Base-by-base conservation (phyloP, 2,888 invertebrate species). In the Anthophora plumipes region DNA sequence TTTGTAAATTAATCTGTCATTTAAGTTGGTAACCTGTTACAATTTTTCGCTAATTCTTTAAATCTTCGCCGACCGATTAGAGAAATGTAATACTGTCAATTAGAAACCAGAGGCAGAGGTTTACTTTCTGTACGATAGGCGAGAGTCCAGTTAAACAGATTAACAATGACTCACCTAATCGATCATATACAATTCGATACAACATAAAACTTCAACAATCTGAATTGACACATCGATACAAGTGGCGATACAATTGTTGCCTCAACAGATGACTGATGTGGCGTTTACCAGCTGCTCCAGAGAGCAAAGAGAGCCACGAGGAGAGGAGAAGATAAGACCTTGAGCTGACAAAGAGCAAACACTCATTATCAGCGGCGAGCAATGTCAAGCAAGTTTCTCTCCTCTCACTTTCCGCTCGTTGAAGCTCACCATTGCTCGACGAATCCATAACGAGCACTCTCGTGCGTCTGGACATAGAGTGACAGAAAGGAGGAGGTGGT, bases 301-400 rank as follows among this genome's bases (percentile, higher is more conserved):
- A 43, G 46, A 71, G 5, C 8, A n/a, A 64, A 64, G 37, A 50
- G 50, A 20, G 25, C 9, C 22, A 12, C 9, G 68, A 55, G 63
- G 57, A 54, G 57, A 37, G 55, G 68, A 57, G 74, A 60, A 59
- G 64, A 50, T 20, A n/a, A 55, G 59, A 37, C 87, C 86, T 86
- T 87, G 85, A 79, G 76, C 52, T 70, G 72, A 74, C 71, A 75
- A 78, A 79, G 78, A 77, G 76, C 75, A 81, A 86, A 86, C 81
- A 81, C 71, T 83, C 79, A 80, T 85, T 87, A 86, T 83, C 87
- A 76, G 66, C 41, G 50, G 50, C 25, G 66, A 80, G 73, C 80
- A 72, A 66, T 80, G 83, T 86, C 85, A 80, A 73, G 55, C 69
- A 48, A 78, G 63, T 77, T 73, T 79, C 76, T 77, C 72, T 75